Conservation (phyloP, 2,797 vertebrate species). For the Macroramphosus scolopax region DNA sequence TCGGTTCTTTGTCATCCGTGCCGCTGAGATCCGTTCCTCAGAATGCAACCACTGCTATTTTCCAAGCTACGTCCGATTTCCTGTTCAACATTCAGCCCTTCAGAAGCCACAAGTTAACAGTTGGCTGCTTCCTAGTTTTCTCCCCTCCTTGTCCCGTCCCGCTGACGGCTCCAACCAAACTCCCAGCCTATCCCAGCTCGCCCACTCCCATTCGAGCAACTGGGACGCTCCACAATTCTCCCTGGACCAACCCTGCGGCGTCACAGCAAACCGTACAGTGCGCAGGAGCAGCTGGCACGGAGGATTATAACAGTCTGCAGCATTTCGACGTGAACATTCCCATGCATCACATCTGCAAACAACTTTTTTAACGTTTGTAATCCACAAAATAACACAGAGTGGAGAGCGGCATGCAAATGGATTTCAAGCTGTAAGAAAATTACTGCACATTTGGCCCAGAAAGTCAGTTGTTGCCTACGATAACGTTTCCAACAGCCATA, state of each 20-base stretch:
- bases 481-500: no score
- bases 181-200: constrained; percentile 83
- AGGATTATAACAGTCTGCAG: no score
- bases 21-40: constrained; percentile 15
- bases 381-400: no score
- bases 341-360: no score
- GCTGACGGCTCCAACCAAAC: constrained; percentile 66
- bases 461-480: no score
- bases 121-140: constrained; percentile 10
- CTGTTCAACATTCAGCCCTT: constrained; percentile 44
- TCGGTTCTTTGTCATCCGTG: constrained; percentile 59
- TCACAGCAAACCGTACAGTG: constrained; percentile 22
- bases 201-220: constrained; percentile 65
- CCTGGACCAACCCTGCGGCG: constrained; percentile 45
- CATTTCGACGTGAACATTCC: no score
- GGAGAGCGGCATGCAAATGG: no score
- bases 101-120: constrained; percentile 26
- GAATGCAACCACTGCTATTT: constrained; percentile 31
- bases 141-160: constrained; percentile 35
- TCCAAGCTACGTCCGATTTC: constrained; percentile 41
- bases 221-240: constrained; percentile 27
- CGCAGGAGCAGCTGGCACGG: no score
- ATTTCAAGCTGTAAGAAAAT: no score
- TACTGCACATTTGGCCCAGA: no score
- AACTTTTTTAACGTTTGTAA: no score